A percentile compares a stretch with the other conserved stretches of the same genome.
Conservation (phyloP, 2,797 vertebrate genomes). For the Sorex maritimensis region DNA sequence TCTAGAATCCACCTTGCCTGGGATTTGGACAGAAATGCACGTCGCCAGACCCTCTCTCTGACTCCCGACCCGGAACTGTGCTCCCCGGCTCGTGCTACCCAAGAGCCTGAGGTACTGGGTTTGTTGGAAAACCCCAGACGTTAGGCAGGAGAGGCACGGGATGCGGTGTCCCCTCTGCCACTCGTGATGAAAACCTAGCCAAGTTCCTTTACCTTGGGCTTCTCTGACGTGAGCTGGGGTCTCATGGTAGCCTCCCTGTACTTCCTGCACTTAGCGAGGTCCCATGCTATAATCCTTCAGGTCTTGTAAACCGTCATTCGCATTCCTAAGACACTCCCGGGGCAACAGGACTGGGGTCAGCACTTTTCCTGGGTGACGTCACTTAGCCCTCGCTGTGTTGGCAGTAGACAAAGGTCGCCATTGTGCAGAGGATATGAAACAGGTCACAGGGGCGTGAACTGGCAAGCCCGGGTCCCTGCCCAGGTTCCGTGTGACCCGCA, state of each 20-base stretch:
- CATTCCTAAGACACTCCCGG: background rate
- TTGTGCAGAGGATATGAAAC: background rate
- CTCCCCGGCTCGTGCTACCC: rapidly evolving
- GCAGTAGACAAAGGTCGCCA: background rate
- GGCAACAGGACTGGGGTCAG: background rate
- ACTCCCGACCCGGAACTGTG: background rate
- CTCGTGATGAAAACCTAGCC: background rate
- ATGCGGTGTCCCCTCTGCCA: background rate
- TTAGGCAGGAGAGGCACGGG: background rate
- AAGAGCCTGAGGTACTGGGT: background rate
- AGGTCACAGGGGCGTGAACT: background rate
- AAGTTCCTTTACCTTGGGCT: background rate
- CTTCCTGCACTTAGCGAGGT: background rate
- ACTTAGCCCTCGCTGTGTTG: background rate
- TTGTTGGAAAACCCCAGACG: too few species aligned
- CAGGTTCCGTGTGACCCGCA: background rate
- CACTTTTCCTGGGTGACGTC: background rate
- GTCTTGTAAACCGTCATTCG: background rate
- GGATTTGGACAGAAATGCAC: background rate
- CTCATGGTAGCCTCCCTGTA: conserved; percentile 13
- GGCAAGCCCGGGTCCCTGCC: too few species aligned
- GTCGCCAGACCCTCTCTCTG: background rate
- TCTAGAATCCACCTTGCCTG: background rate
- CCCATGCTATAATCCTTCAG: background rate
- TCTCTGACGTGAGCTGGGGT: background rate